Percentiles rank a stretch among this genome's conserved stretches.
Evolutionary conservation across 2,888 invertebrate species (phyloP).

Genomic region (Macrophya annulata): DNA sequence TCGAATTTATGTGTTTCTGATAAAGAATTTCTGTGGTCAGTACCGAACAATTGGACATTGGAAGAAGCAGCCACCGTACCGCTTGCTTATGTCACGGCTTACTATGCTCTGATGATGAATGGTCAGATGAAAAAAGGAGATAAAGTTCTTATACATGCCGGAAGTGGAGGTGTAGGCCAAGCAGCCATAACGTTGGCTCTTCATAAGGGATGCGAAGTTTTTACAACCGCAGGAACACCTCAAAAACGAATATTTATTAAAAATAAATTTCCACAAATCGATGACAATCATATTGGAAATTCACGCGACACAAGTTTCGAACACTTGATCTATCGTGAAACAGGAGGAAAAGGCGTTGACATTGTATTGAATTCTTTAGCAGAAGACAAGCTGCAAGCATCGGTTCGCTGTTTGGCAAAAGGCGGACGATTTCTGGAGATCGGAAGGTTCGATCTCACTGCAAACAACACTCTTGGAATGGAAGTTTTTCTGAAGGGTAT

Average conservation of each 20-base stretch:
- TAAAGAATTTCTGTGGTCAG: conserved; percentile 83
- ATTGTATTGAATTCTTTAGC: conserved; percentile 81
- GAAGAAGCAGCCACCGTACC: conserved; percentile 90
- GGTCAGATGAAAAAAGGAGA: conserved; percentile 74
- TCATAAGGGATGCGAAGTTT: conserved; percentile 82
- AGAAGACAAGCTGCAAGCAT: conserved; percentile 93
- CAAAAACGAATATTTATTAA: conserved; percentile 82
- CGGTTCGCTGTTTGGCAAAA: conserved; percentile 83
- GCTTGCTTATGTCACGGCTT: conserved; percentile 86
- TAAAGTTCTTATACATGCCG: conserved; percentile 81
- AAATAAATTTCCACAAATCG: conserved; percentile 81
- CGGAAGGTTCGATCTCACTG: conserved; percentile 91
- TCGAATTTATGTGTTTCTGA: conserved; percentile 84
- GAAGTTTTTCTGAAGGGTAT: conserved; percentile 86
- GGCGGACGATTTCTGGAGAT: conserved; percentile 91
- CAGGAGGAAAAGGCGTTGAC: conserved; percentile 19
- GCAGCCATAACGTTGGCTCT: conserved; percentile 86
- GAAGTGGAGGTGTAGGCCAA: conserved; percentile 86
- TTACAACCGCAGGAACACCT: conserved; percentile 83
- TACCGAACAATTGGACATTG: conserved; percentile 88
- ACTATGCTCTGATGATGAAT: conserved; percentile 73
- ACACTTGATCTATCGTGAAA: conserved; percentile 58
- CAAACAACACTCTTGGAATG: conserved; percentile 85
- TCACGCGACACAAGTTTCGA: conserved; percentile 94
- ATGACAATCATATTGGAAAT: conserved; percentile 89